Percentiles rank a stretch among this genome's conserved stretches.
phyloP scores from a whole-genome alignment of 2,797 vertebrate genomes.

The Helostoma temminkii region DNA sequence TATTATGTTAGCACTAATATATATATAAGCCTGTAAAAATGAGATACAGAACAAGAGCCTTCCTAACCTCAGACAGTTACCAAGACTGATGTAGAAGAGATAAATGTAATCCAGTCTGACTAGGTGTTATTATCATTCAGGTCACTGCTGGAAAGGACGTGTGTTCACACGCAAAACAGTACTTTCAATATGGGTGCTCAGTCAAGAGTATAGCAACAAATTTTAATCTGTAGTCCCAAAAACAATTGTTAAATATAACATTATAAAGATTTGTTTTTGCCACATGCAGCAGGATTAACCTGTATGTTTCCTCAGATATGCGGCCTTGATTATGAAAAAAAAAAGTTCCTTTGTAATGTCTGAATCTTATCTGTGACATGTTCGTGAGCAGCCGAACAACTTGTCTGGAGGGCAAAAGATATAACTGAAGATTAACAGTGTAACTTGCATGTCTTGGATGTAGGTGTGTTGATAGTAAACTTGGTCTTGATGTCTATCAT shows the following conservation, averaged over 20 bases:
- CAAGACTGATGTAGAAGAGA: conserved; percentile 25
- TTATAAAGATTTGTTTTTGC: background rate
- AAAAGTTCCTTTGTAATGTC: background rate
- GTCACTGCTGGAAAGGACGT: conserved; percentile 23
- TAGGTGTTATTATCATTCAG: conserved; percentile 37
- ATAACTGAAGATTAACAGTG: conserved; percentile 2
- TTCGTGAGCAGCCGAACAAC: background rate
- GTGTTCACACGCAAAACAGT: conserved; percentile 20
- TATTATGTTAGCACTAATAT: conserved; percentile 24
- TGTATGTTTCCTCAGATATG: background rate
- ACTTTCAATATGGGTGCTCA: background rate
- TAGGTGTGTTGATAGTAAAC: background rate
- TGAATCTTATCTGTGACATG: background rate
- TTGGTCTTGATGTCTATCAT: conserved; percentile 8
- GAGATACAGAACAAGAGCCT: conserved; percentile 2
- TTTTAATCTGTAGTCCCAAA: background rate
- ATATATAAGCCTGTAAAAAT: conserved; percentile 1
- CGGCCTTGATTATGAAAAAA: background rate
- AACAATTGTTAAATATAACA: background rate
- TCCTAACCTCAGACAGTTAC: conserved; percentile 1
- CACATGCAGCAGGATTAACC: conserved; percentile 8
- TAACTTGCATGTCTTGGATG: conserved; percentile 6
- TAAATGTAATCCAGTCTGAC: conserved; percentile 44
- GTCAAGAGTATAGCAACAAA: background rate
- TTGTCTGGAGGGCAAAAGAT: background rate